A percentile compares a stretch with the other conserved stretches of the same genome.
phyloP scores from a whole-genome alignment of 2,113 vertebrate genomes.

The Abramis brama region DNA sequence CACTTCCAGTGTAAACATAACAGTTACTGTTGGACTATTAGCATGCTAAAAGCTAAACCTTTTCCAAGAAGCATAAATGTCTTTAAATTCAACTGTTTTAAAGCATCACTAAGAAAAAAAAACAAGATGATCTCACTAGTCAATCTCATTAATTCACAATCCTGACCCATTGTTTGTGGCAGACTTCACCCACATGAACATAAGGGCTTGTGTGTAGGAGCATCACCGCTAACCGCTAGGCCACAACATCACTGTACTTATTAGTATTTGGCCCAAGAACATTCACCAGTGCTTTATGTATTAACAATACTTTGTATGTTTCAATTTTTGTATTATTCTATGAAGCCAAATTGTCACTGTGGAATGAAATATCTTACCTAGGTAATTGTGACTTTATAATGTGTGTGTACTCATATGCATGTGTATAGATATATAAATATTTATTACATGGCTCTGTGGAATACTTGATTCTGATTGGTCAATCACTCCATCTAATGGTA shows the following conservation, averaged over 20 bases:
- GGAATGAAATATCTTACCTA: not conserved
- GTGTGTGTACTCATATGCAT: no score
- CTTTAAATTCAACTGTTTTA: not conserved
- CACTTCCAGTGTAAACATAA: not conserved
- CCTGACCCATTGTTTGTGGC: not conserved
- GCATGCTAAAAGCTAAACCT: not conserved
- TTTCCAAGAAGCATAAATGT: not conserved
- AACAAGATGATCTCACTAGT: not conserved
- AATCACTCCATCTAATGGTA: no score
- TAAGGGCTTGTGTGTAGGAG: not conserved
- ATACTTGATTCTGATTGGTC: no score
- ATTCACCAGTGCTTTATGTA: not conserved
- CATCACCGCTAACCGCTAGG: not conserved
- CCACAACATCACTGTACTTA: not conserved
- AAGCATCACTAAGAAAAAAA: not conserved
- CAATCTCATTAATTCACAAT: not conserved
- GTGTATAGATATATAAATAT: no score
- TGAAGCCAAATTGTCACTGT: not conserved
- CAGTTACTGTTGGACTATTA: not conserved
- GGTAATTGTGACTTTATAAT: not conserved
- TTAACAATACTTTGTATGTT: not conserved
- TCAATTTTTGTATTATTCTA: not conserved
- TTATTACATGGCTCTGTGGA: no score
- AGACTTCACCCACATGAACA: not conserved
- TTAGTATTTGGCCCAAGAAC: not conserved